Percentiles rank a stretch among this genome's conserved stretches.
Evolutionary conservation across 2,797 vertebrate species (phyloP).

Genomic region (Hoplostethus mediterraneus): DNA sequence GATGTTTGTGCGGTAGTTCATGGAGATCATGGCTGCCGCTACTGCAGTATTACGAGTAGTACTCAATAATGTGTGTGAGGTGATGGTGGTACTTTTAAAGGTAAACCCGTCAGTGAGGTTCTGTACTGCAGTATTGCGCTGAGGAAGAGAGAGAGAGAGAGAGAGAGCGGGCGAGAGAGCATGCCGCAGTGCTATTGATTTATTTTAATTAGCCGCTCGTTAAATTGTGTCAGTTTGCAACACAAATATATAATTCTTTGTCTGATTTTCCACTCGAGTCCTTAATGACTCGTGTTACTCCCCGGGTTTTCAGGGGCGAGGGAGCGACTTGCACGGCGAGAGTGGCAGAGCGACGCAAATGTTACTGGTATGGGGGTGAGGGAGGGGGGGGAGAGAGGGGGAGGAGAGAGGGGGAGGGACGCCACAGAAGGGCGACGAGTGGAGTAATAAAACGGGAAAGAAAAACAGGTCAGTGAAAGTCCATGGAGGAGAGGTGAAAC

Average conservation of each 20-base stretch:
- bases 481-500: conserved; percentile 81
- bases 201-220: conserved; percentile 89
- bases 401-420: conserved; percentile 12
- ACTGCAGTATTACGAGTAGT: not conserved
- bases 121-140: conserved; percentile 61
- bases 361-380: conserved; percentile 68
- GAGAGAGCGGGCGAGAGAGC: conserved; percentile 60
- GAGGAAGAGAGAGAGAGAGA: conserved; percentile 52
- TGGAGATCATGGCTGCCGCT: conserved; percentile 21
- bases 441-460: conserved; percentile 78
- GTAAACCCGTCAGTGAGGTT: conserved; percentile 44
- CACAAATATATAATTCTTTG: conserved; percentile 88
- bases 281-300: conserved; percentile 79
- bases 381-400: too few species aligned
- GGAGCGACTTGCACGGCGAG: conserved; percentile 70
- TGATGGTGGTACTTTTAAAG: conserved; percentile 16
- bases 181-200: conserved; percentile 88
- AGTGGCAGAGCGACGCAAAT: conserved; percentile 73
- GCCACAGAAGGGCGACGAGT: conserved; percentile 80
- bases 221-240: conserved; percentile 85
- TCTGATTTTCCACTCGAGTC: conserved; percentile 81
- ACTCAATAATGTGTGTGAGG: too few species aligned
- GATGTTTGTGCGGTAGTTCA: conserved; percentile 19
- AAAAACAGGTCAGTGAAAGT: conserved; percentile 84
- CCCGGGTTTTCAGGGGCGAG: conserved; percentile 67